These are phyloP conservation scores for Pandemis heparana DNA, from an alignment of 2,888 invertebrate species.

Conservation along the genomic window DNA sequence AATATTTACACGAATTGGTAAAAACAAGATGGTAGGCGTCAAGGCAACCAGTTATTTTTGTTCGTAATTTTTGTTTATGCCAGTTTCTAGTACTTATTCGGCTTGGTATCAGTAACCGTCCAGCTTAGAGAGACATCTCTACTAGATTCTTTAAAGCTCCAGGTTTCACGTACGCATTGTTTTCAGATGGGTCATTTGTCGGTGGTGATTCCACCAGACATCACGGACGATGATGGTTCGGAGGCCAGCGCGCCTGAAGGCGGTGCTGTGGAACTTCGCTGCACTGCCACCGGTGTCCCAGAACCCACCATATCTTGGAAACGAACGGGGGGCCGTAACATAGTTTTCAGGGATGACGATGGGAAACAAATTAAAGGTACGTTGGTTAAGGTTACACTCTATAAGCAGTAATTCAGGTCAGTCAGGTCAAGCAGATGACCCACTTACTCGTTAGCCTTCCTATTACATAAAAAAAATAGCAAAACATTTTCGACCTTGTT, in stretches of 20 bases:
- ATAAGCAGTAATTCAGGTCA: neutral
- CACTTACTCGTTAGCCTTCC: no score
- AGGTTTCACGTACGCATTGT: neutral
- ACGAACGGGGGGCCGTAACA: constrained; percentile 91
- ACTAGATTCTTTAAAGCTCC: neutral
- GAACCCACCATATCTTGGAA: constrained; percentile 92
- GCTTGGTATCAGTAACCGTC: no score
- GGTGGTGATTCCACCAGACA: constrained; percentile 95
- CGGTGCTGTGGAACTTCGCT: constrained; percentile 90
- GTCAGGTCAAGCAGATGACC: no score
- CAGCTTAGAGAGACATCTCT: neutral
- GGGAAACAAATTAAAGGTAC: constrained; percentile 90
- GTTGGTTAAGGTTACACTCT: neutral
- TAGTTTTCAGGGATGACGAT: constrained; percentile 89
- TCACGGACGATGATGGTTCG: constrained; percentile 86
- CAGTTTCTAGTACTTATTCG: no score
- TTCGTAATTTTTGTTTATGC: no score
- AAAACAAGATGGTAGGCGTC: no score
- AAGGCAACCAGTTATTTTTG: no score
- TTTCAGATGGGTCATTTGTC: constrained; percentile 92
- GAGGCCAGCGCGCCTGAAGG: constrained; percentile 92
- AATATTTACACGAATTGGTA: no score
- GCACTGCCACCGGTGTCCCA: constrained; percentile 93
- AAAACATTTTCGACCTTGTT: neutral
- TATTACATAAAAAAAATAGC: no score